Evolutionary conservation across 1,140 invertebrate genomes (phyloP), one percentile per base, ranked within the genome.

Genomic region (Lucilia cuprina): DNA sequence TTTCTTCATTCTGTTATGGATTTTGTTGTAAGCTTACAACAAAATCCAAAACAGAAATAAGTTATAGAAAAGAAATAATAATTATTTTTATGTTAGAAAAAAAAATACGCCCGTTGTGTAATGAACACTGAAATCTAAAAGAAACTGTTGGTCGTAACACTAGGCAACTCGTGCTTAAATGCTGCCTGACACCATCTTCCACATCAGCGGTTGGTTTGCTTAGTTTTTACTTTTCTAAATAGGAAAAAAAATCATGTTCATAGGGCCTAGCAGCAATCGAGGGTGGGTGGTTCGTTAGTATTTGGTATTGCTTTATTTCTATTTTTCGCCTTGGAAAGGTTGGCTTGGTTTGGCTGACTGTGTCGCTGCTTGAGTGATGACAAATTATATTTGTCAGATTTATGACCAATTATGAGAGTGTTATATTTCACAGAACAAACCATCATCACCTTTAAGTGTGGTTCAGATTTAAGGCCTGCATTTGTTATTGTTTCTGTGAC

Each of bases 381-480:
- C 89, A 90, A 90, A 90, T 90, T 90, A 90, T 89, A 87, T 90
- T 90, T 90, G 89, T 90, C 89, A 90, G 89, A 90, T 90, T 90
- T 90, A 90, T 90, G 89, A 90, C 89, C 89, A 90, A 90, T 90
- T 90, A 90, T 90, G 89, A 90, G 89, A 87, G 89, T 90, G 89
- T 90, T 90, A 90, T 90, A 90, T 85, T 83, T 85, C 84, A 85
- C 82, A 84, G 47, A n/a, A 17, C 77, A 80, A 70, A 80, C 41
- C 77, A 80, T 49, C 77, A 80, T 19, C 77, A 80, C 77, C 77
- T 80, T 21, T 49, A 47, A 80, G 21, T 49, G 77, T 49, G n/a
- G 77, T 80, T 50, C 77, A 80, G 50, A 80, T 80, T 80, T 80
- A 49, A 49, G 77, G 77, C 77, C 25, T 80, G 47, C 77, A 80